These are phyloP conservation scores for Lepisosteus oculatus DNA, from an alignment of 2,113 vertebrate genomes.

Conservation along the genomic window DNA sequence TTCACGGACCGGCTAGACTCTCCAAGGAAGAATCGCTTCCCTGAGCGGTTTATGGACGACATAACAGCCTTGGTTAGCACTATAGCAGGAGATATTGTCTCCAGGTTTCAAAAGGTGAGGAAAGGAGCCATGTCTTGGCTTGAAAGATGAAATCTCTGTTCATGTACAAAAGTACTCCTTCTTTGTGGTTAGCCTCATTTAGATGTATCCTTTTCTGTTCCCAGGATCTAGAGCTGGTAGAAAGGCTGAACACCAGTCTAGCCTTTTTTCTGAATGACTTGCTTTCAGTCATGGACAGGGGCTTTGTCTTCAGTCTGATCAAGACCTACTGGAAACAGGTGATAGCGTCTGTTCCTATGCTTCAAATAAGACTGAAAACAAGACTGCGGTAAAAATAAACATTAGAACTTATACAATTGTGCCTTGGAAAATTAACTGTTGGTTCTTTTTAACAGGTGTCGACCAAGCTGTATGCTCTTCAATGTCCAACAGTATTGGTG, in stretches of 20 bases:
- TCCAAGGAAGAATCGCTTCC: constrained; percentile 89
- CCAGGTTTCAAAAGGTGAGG: constrained; percentile 93
- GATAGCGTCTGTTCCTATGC: constrained; percentile 19
- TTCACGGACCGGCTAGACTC: constrained; percentile 93
- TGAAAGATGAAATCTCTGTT: constrained; percentile 8
- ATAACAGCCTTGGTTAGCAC: constrained; percentile 93
- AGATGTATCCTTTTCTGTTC: constrained; percentile 14
- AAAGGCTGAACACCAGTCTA: constrained; percentile 92
- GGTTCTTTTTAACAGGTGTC: constrained; percentile 68
- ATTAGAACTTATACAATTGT: not conserved
- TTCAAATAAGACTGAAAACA: not conserved
- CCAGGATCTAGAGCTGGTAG: constrained; percentile 94
- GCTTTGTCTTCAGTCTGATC: constrained; percentile 88
- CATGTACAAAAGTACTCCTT: not conserved
- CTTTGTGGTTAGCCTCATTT: not conserved
- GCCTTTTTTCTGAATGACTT: constrained; percentile 96
- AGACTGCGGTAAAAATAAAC: not conserved
- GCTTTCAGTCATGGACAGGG: constrained; percentile 95
- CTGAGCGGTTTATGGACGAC: constrained; percentile 98
- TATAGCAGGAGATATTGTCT: constrained; percentile 89
- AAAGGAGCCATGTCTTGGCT: too few relatives aligned
- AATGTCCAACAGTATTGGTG: constrained; percentile 83
- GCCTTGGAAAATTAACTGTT: not conserved
- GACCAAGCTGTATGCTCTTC: constrained; percentile 80
- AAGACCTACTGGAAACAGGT: constrained; percentile 97